Evolutionary conservation across 1,140 invertebrate genomes (phyloP), one percentile per base, ranked within the genome.

Genomic region (Calephelis nemesis): DNA sequence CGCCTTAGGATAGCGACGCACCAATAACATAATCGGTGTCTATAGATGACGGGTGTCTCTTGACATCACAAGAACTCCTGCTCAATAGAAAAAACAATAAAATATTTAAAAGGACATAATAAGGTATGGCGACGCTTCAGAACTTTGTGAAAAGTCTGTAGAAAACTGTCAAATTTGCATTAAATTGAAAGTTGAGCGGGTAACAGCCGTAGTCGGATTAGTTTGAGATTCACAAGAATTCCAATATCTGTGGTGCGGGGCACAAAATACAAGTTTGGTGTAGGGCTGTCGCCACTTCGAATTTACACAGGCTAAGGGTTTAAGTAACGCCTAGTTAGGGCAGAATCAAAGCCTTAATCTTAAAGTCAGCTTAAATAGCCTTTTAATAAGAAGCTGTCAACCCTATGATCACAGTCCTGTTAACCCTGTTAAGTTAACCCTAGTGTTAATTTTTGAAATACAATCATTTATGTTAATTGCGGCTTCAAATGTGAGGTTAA

Each of bases 211-310:
- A 72, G 67, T 68, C 65, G 74, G 74, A 82, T 80, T 84, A 82
- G 83, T 87, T 85, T 69, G 72, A 78, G 77, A 84, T 84, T 83
- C 78, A 82, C 78, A 88, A 90, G 83, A 88, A 90, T 88, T 90
- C 79, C 79, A 88, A 90, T 88, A 90, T 83, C 73, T 75, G 72
- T 50, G 72, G 63, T 49, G 45, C 52, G 62, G 52, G 68, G 67
- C 12, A 68, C 58, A 30, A 52, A 54, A 70, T 62, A 69, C 62
- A 65, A 63, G 74, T 13, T 62, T 50, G 5, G 50, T 19, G 13
- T 47, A 64, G 63, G 62, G 68, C 13, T 52, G 15, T n/a, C n/a
- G 13, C 49, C 6, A 45, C 42, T 45, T 42, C 42, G 42, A 42
- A 42, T 42, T 15, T 52, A 8, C n/a, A 13, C n/a, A 15, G 49